phyloP scores from a whole-genome alignment of 2,888 invertebrate genomes.

The Tenthredo scrophulariae region DNA sequence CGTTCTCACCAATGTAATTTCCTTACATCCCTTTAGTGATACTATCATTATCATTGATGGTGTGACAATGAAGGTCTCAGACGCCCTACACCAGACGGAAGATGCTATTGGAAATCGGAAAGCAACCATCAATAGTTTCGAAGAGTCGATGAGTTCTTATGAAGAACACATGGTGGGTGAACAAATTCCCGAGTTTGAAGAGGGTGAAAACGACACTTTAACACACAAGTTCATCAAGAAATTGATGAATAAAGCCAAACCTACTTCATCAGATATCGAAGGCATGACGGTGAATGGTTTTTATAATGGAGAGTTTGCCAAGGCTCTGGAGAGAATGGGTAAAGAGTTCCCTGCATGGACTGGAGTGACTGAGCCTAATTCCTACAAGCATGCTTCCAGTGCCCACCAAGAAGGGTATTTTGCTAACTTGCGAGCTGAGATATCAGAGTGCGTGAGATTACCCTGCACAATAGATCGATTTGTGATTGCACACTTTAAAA shows the following conservation, averaged over 20 bases:
- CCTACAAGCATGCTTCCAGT: background rate
- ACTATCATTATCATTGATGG: slow-evolving; percentile 1
- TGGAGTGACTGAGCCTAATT: background rate
- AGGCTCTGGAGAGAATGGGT: background rate
- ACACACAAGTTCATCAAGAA: background rate
- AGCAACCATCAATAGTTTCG: background rate
- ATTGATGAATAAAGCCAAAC: background rate
- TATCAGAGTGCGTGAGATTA: background rate
- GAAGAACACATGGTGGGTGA: background rate
- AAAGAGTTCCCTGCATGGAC: background rate
- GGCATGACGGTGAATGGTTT: background rate
- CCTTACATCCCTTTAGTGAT: slow-evolving; percentile 1
- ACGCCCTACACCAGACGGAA: slow-evolving; percentile 1
- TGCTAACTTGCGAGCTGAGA: background rate
- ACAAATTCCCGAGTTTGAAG: background rate
- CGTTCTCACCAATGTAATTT: background rate
- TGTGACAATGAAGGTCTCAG: background rate
- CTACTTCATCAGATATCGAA: background rate
- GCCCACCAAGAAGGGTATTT: background rate
- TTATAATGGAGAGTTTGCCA: background rate
- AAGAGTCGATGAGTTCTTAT: slow-evolving; percentile 4
- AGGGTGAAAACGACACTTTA: background rate
- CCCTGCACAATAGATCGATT: background rate
- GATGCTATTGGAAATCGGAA: background rate
- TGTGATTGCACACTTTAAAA: background rate